These are phyloP conservation scores for Sarcophaga bullata DNA, from an alignment of 1,140 invertebrate species.

Conservation along the genomic window DNA sequence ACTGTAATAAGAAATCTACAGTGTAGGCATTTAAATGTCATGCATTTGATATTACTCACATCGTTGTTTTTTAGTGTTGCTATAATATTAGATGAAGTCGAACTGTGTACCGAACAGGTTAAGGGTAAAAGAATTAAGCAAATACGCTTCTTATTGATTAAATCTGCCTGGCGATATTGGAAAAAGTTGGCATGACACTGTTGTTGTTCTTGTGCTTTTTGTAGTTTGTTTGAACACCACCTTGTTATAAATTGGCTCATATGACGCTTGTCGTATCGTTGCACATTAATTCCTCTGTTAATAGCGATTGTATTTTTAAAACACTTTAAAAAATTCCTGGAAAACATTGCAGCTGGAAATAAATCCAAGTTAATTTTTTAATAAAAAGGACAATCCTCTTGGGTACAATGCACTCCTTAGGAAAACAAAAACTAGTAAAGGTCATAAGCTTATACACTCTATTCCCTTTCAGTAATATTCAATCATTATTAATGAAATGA, in stretches of 20 bases:
- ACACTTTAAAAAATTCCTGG: slow-evolving; percentile 33
- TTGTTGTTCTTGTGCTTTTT: neutral
- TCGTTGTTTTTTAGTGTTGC: neutral
- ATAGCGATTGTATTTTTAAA: neutral
- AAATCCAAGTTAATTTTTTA: slow-evolving; percentile 13
- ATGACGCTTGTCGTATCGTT: neutral
- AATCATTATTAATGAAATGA: too few relatives aligned
- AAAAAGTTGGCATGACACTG: neutral
- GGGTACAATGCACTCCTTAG: too few relatives aligned
- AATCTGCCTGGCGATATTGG: neutral
- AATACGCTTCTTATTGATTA: slow-evolving; percentile 46
- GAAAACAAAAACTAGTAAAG: too few relatives aligned
- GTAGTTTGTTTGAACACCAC: neutral
- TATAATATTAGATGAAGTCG: neutral
- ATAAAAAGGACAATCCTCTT: neutral
- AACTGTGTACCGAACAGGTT: slow-evolving; percentile 48
- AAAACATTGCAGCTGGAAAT: slow-evolving; percentile 43
- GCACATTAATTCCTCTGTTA: neutral
- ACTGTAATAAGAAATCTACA: too few relatives aligned
- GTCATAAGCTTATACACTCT: too few relatives aligned
- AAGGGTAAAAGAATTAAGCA: slow-evolving; percentile 56
- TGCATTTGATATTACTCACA: slow-evolving; percentile 54
- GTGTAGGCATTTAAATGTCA: too few relatives aligned
- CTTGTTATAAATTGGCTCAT: slow-evolving; percentile 16
- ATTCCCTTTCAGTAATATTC: too few relatives aligned